phyloP scores from a whole-genome alignment of 2,888 invertebrate species.

The Nemapogon koenigi region DNA sequence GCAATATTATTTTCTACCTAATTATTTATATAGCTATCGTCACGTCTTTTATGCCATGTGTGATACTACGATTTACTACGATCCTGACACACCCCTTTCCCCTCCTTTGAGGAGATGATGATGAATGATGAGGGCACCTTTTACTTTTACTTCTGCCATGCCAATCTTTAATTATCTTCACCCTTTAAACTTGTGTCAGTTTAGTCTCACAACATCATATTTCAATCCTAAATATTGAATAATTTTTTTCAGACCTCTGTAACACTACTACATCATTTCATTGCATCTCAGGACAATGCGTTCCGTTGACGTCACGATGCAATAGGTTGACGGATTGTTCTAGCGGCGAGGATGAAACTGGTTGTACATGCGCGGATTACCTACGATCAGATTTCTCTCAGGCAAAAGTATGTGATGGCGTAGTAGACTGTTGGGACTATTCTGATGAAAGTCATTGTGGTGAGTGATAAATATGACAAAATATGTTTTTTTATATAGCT shows the following conservation, averaged over 20 bases:
- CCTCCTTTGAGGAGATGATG: too few species aligned
- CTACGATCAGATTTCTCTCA: slow-evolving; percentile 71
- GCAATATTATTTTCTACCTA: slow-evolving; percentile 3
- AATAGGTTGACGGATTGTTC: slow-evolving; percentile 75
- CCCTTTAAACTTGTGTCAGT: too few species aligned
- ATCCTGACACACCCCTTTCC: too few species aligned
- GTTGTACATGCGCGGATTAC: slow-evolving; percentile 79
- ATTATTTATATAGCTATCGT: too few species aligned
- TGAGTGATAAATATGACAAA: slow-evolving; percentile 33
- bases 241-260: slow-evolving; percentile 35
- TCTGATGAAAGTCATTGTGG: slow-evolving; percentile 80
- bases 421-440: slow-evolving; percentile 81
- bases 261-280: slow-evolving; percentile 59
- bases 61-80: too few species aligned
- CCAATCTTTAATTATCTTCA: too few species aligned
- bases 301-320: slow-evolving; percentile 70
- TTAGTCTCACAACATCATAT: too few species aligned
- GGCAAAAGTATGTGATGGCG: slow-evolving; percentile 80
- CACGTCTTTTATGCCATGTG: too few species aligned
- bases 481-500: neutral
- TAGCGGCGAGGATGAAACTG: slow-evolving; percentile 73
- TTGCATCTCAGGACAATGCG: slow-evolving; percentile 70
- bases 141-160: too few species aligned
- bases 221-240: too few species aligned
- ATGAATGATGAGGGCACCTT: too few species aligned